These are phyloP conservation scores for Esox niger DNA, from an alignment of 2,113 vertebrate species.

Conservation along the genomic window DNA sequence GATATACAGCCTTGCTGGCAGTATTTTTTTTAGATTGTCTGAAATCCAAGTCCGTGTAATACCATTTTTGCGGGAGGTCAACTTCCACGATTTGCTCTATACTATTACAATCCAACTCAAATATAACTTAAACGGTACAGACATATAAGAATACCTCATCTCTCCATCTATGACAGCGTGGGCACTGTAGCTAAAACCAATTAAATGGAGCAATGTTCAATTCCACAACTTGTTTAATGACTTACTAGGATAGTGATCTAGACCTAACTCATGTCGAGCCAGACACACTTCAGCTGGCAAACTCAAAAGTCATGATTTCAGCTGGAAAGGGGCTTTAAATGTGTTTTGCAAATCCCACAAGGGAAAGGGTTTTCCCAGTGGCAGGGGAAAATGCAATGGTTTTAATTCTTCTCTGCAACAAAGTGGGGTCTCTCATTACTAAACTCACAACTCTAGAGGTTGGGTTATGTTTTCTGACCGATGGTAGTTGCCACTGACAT, in stretches of 20 bases:
- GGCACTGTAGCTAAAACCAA: not conserved
- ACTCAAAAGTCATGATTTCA: not conserved
- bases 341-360: not conserved
- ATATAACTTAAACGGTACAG: too few relatives aligned
- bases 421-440: constrained; percentile 3
- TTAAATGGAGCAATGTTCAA: not conserved
- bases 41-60: not conserved
- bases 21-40: not conserved
- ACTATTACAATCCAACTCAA: too few relatives aligned
- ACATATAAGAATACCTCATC: not conserved
- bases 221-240: not conserved
- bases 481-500: too few relatives aligned
- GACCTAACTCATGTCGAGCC: not conserved
- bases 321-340: not conserved
- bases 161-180: not conserved
- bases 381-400: not conserved
- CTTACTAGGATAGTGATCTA: not conserved
- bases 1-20: too few relatives aligned
- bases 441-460: not conserved
- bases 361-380: not conserved
- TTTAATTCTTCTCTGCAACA: not conserved
- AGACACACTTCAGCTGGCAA: not conserved
- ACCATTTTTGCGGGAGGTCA: too few relatives aligned
- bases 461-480: not conserved
- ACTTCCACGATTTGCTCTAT: not conserved